Evolutionary conservation across 1,140 invertebrate genomes (phyloP).

Genomic region (Notospermus geniculatus): DNA sequence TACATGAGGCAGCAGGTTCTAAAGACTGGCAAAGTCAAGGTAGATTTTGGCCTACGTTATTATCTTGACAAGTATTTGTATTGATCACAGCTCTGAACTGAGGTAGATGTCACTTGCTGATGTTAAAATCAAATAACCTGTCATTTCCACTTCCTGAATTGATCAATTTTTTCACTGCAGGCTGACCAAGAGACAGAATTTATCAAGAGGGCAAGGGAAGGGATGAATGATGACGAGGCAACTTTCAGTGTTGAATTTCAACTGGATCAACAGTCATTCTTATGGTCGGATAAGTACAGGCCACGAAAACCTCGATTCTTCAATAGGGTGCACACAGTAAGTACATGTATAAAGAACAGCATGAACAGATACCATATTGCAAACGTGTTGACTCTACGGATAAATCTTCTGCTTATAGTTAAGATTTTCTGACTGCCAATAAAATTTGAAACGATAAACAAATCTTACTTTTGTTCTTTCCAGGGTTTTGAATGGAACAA

Average conservation of each 20-base stretch:
- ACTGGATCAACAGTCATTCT: conserved; percentile 76
- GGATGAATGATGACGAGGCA: conserved; percentile 77
- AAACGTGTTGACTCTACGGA: neutral
- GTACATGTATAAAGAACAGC: too few species aligned
- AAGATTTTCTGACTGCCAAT: neutral
- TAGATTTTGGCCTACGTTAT: too few species aligned
- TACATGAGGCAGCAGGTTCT: conserved; percentile 61
- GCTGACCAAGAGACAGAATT: conserved; percentile 60
- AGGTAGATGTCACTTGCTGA: too few species aligned
- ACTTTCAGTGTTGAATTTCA: conserved; percentile 89
- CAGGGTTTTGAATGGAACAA: conserved; percentile 99
- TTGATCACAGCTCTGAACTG: too few species aligned
- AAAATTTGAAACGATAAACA: neutral
- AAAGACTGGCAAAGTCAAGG: conserved; percentile 62
- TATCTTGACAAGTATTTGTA: too few species aligned
- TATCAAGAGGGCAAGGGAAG: conserved; percentile 77
- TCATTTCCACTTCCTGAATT: too few species aligned
- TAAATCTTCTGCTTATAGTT: neutral
- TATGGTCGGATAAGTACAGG: conserved; percentile 98
- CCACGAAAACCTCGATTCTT: conserved; percentile 97
- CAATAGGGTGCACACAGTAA: conserved; percentile 74
- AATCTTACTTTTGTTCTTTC: conserved; percentile 46
- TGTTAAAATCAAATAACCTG: too few species aligned
- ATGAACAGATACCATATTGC: too few species aligned
- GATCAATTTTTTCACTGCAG: conserved; percentile 25